These are phyloP conservation scores for Rhea americana DNA, from an alignment of 2,113 vertebrate species.

Conservation along the genomic window DNA sequence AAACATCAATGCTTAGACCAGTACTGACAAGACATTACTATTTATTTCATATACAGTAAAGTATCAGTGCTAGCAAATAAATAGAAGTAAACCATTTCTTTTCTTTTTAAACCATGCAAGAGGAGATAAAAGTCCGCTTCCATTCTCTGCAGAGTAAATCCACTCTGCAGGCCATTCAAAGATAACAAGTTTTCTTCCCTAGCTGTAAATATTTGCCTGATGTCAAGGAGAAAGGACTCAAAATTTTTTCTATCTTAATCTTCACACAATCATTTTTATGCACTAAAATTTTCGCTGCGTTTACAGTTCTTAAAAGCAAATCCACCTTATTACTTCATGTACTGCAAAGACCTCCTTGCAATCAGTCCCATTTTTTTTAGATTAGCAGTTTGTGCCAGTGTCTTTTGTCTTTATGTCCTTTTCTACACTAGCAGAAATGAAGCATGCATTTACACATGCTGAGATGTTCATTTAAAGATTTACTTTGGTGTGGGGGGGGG, in stretches of 20 bases:
- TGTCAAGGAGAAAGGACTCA: background rate
- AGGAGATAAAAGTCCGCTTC: background rate
- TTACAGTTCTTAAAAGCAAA: background rate
- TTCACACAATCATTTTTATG: background rate
- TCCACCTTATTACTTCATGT: background rate
- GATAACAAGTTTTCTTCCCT: background rate
- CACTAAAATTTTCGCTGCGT: background rate
- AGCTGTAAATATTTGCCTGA: background rate
- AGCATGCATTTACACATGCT: background rate
- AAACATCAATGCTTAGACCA: fast-evolving
- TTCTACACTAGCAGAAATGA: background rate
- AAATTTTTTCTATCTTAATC: background rate
- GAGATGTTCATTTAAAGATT: background rate
- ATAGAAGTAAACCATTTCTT: background rate
- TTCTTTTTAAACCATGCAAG: background rate
- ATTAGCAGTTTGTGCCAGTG: background rate
- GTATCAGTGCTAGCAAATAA: background rate
- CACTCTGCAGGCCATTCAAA: background rate
- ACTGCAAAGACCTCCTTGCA: background rate
- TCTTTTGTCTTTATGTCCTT: background rate
- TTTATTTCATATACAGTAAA: background rate
- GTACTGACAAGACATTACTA: background rate
- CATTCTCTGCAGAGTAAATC: background rate
- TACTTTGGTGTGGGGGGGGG: background rate
- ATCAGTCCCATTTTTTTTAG: background rate